A percentile compares a stretch with the other conserved stretches of the same genome.
Evolutionary conservation across 2,888 invertebrate genomes (phyloP).

Genomic region (Conchocele bisecta): DNA sequence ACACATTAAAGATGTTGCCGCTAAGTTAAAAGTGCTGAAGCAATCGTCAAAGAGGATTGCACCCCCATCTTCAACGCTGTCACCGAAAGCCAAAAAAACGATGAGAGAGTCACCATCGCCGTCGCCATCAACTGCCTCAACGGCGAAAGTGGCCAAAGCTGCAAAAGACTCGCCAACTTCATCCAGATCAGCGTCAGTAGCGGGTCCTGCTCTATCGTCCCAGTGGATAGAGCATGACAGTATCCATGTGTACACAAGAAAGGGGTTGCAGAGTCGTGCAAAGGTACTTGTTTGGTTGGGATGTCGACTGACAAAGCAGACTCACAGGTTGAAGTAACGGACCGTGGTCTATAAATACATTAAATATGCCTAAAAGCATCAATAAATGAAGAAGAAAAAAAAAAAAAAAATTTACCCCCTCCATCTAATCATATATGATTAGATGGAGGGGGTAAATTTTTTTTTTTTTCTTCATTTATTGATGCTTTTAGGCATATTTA

Average conservation of each 20-base stretch:
- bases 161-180: constrained; percentile 22
- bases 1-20: constrained; percentile 37
- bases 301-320: background rate
- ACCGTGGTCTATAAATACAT: no score
- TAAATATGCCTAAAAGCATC: no score
- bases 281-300: constrained; percentile 66
- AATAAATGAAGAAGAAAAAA: no score
- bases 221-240: constrained; percentile 71
- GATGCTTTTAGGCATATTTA: no score
- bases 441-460: no score
- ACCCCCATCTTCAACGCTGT: background rate
- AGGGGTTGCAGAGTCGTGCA: constrained; percentile 66
- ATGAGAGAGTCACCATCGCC: background rate
- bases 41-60: constrained; percentile 23
- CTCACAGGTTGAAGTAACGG: no score
- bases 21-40: constrained; percentile 29
- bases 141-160: constrained; percentile 28
- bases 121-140: background rate
- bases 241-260: constrained; percentile 71
- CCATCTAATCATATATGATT: no score
- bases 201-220: constrained; percentile 49
- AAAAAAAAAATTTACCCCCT: no score
- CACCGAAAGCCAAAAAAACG: constrained; percentile 3
- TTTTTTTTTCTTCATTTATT: no score
- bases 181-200: no score